Evolutionary conservation across 2,888 invertebrate species (phyloP).

Genomic region (Megamerina dolium): DNA sequence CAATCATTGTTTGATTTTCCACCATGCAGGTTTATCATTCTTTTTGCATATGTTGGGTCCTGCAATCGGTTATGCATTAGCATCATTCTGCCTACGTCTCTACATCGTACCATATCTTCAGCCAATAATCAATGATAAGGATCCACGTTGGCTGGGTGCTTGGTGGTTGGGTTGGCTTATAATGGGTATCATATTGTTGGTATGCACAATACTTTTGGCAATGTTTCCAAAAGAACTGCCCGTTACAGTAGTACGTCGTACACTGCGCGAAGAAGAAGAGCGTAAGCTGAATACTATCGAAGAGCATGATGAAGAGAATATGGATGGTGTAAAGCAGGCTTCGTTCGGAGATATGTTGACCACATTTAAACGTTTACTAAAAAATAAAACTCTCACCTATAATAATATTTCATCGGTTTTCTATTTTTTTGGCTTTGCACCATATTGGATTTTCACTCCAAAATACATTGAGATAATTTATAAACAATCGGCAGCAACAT

Average conservation of each 20-base stretch:
- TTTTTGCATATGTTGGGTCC: slow-evolving; percentile 63
- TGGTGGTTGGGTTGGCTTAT: slow-evolving; percentile 75
- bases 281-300: slow-evolving; percentile 6
- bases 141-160: slow-evolving; percentile 73
- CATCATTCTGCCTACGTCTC: slow-evolving; percentile 58
- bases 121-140: slow-evolving; percentile 58
- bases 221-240: slow-evolving; percentile 66
- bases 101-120: slow-evolving; percentile 60
- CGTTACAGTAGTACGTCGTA: slow-evolving; percentile 55
- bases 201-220: slow-evolving; percentile 56
- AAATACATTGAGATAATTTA: slow-evolving; percentile 79
- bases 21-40: slow-evolving; percentile 59
- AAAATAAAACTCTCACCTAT: slow-evolving; percentile 61
- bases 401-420: slow-evolving; percentile 67
- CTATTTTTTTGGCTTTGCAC: slow-evolving; percentile 64
- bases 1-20: too few relatives aligned
- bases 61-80: slow-evolving; percentile 60
- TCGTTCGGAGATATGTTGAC: slow-evolving; percentile 56
- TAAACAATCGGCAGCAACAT: slow-evolving; percentile 65
- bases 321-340: slow-evolving; percentile 1
- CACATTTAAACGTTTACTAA: slow-evolving; percentile 57
- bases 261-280: slow-evolving; percentile 27
- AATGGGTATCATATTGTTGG: slow-evolving; percentile 53
- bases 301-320: slow-evolving; percentile 10
- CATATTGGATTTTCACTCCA: slow-evolving; percentile 73